Evolutionary conservation across 1,140 invertebrate genomes (phyloP), one percentile per base, ranked within the genome.

Genomic region (Drosophila subpulchrella): DNA sequence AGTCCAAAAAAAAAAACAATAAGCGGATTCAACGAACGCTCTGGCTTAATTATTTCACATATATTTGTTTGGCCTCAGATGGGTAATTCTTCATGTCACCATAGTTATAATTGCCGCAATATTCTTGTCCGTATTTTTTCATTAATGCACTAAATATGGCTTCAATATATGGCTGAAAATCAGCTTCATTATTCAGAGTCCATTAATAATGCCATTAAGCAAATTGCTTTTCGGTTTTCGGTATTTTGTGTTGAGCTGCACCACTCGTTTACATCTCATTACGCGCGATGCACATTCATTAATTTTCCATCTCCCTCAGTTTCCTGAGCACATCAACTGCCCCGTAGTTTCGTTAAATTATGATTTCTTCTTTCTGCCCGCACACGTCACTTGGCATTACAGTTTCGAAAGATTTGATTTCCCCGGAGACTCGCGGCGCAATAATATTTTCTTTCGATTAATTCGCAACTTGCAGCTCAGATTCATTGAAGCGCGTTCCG

Each of bases 381-480:
- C 46, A 47, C 67, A 88, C 75, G 60, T 86, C 81, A 74, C 55
- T 57, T 67, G n/a, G 53, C 46, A 66, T 81, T 86, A 61, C 39
- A 62, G 30, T 42, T 20, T 24, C 7, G 7, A 17, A 34, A 20
- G n/a, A 51, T 65, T 17, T 34, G 27, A 39, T 71, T 20, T 20
- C 51, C 51, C 65, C 36, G 8, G 42, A 48, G 65, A 30, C 50
- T 39, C 27, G 30, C 50, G n/a, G 10, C 36, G 36, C 36, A 53
- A 42, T 42, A 47, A 50, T 56, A 55, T 75, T 56, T 44, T 38
- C 39, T 15, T 81, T 78, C 71, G 74, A 75, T 78, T 75, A 81
- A 60, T 74, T 63, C 24, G 41, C 48, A 38, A 65, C 53, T 71
- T 61, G 53, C 63, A 48, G 32, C 47, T 48, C 13, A 10, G 44